Evolutionary conservation across 92 coral and sea anemone genomes (phyloP).

Genomic region (Siderastrea radians): DNA sequence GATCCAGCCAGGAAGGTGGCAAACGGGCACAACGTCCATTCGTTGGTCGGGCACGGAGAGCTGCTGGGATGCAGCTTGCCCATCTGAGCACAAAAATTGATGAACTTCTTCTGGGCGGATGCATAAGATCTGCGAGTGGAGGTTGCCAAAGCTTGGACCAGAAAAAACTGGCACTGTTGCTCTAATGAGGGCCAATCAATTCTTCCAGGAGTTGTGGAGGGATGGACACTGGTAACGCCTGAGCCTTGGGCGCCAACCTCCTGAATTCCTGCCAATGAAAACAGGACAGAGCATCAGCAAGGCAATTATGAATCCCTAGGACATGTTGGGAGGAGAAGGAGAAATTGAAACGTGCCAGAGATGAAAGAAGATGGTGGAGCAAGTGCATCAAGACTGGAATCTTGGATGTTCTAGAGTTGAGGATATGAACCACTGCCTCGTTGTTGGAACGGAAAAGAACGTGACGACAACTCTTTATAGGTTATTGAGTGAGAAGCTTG

Average conservation of each 20-base stretch:
- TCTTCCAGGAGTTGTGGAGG: constrained; percentile 12
- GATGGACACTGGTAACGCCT: constrained; percentile 1
- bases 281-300: constrained; percentile 66
- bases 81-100: too few species aligned
- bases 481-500: too few species aligned
- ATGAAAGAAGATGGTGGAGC: constrained; percentile 27
- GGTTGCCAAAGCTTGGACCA: constrained; percentile 17
- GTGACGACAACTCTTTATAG: too few species aligned
- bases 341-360: constrained; percentile 28
- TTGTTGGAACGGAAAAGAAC: constrained; percentile 50
- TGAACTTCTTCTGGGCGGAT: constrained; percentile 23
- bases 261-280: too few species aligned
- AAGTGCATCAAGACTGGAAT: constrained; percentile 46
- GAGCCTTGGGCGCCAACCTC: constrained; percentile 53
- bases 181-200: constrained; percentile 6
- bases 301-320: constrained; percentile 38
- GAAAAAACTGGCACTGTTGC: constrained; percentile 2
- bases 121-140: constrained; percentile 42
- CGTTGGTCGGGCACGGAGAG: too few species aligned
- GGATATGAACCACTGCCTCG: constrained; percentile 52
- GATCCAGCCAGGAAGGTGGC: constrained; percentile 9
- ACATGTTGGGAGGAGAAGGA: constrained; percentile 50
- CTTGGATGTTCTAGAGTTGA: constrained; percentile 47
- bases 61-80: too few species aligned
- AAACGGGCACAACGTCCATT: too few species aligned